Evolutionary conservation across 2,888 invertebrate genomes (phyloP), one percentile per base, ranked within the genome.

Genomic region (Apodemia mormo): DNA sequence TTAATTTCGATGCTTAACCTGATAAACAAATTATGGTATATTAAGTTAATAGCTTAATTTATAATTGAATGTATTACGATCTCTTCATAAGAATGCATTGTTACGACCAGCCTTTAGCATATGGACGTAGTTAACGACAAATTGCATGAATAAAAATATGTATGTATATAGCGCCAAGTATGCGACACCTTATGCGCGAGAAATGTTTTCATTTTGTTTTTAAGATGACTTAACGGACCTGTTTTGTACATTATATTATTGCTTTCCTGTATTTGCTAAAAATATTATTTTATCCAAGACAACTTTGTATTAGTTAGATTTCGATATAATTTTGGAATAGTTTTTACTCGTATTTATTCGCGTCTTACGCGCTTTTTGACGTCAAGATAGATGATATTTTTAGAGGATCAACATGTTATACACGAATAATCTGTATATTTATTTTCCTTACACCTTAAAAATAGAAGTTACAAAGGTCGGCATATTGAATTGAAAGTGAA

Each of bases 41-140:
- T 92, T 91, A 93, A 90, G 84, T 92, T 93, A 89, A 93, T 92
- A 90, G 92, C 92, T 92, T 92, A 90, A 93, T 93, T 92, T 92
- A 92, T 92, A 92, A 92, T 92, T 93, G 90, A 89, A 90, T 85
- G 82, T 88, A 84, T 89, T 87, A 87, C 85, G 87, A 85, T 85
- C 84, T 85, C 85, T 86, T 87, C 86, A 87, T 88, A 88, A 89
- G 87, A 86, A 85, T 78, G 87, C 82, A 87, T 89, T 91, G 90
- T 90, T 90, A 88, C 84, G 86, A 85, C 80, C 83, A 73, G 74
- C 78, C 79, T 88, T 89, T 85, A 82, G 82, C 82, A 83, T 89
- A 86, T 81, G 83, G 81, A 73, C 73, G 80, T 72, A 79, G 83
- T 85, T 81, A 80, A 84, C 82, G 85, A 89, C 88, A 89, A 90